Evolutionary conservation across 2,113 vertebrate genomes (phyloP).

Genomic region (Hippolais icterina): DNA sequence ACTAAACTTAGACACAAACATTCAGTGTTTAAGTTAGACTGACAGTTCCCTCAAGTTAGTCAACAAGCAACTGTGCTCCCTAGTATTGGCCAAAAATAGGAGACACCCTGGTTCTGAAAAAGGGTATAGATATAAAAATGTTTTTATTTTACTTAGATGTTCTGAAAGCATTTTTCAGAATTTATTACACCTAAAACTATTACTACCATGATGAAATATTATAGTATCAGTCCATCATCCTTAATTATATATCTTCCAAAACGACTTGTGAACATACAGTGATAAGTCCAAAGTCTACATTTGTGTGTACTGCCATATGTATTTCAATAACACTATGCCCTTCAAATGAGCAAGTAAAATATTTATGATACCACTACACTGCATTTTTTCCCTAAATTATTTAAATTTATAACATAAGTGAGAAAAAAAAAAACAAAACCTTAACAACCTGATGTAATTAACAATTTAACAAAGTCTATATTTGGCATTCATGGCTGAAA

Average conservation of each 20-base stretch:
- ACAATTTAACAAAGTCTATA: background rate
- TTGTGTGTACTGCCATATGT: background rate
- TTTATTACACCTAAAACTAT: background rate
- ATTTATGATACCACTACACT: background rate
- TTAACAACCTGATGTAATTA: background rate
- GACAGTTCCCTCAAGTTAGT: background rate
- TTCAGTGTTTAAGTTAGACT: background rate
- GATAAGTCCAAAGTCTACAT: background rate
- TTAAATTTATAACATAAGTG: background rate
- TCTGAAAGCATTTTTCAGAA: background rate
- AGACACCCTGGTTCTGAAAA: background rate
- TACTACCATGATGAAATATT: background rate
- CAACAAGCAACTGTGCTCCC: background rate
- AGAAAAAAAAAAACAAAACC: background rate
- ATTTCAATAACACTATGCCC: background rate
- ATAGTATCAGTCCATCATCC: background rate
- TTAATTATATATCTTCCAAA: background rate
- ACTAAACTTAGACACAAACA: background rate
- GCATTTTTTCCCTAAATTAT: background rate
- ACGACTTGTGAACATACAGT: background rate
- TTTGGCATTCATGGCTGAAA: background rate
- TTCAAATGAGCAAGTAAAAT: background rate
- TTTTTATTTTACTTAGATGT: background rate
- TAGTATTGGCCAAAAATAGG: background rate
- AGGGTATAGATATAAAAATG: background rate